These are phyloP conservation scores for Grantiella picta DNA, from an alignment of 2,113 vertebrate species.

Conservation along the genomic window DNA sequence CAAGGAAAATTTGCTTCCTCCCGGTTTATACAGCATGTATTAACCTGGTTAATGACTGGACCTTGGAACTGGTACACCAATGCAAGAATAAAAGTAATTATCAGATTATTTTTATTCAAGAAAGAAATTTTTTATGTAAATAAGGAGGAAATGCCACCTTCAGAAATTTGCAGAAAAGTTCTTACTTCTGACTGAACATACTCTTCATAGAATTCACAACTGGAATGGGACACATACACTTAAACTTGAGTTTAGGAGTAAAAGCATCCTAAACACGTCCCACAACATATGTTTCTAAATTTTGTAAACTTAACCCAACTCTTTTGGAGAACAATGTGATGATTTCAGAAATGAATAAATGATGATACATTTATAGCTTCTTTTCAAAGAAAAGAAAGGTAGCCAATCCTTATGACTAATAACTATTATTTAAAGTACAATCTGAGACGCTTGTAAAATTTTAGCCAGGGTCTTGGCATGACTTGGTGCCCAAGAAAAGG, in stretches of 20 bases:
- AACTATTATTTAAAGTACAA: constrained; percentile 57
- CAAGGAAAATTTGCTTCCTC: neutral
- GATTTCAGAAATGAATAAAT: constrained; percentile 37
- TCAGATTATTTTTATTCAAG: neutral
- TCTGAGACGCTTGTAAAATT: constrained; percentile 45
- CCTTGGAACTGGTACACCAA: neutral
- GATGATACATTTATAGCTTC: constrained; percentile 44
- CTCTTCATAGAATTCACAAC: neutral
- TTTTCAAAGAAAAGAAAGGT: constrained; percentile 63
- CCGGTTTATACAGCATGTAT: neutral
- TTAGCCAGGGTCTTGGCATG: constrained; percentile 39
- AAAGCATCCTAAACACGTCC: neutral
- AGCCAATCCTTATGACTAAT: constrained; percentile 63
- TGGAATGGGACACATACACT: neutral
- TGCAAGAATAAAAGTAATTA: neutral
- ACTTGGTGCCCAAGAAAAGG: constrained; percentile 25
- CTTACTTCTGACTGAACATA: neutral
- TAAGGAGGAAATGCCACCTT: neutral
- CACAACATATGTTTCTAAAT: neutral
- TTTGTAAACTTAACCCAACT: constrained; percentile 6
- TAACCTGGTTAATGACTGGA: neutral
- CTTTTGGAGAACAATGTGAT: neutral
- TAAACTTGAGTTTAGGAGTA: neutral
- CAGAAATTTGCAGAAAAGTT: neutral
- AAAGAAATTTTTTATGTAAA: neutral